phyloP scores from a whole-genome alignment of 2,797 vertebrate species.

The Muraenolepis orangiensis region DNA sequence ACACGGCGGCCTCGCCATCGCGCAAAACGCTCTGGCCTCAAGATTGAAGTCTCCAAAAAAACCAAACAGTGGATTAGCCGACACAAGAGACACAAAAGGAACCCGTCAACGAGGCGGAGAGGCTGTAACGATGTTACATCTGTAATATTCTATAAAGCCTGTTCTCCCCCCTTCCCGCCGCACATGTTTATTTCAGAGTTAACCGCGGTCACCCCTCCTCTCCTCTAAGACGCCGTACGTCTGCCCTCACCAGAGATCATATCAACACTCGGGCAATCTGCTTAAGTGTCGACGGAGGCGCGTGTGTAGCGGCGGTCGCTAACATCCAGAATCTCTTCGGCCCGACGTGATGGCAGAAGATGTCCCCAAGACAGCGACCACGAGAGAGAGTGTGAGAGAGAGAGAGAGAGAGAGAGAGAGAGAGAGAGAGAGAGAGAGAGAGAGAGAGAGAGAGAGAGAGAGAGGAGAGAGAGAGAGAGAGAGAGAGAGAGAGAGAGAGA shows the following conservation, averaged over 20 bases:
- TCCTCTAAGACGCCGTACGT: constrained; percentile 43
- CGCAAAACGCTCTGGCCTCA: constrained; percentile 8
- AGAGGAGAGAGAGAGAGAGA: not conserved
- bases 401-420: not conserved
- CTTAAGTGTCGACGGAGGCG: constrained; percentile 56
- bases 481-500: not conserved
- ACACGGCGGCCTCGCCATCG: constrained; percentile 13
- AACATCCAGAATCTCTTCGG: constrained; percentile 55
- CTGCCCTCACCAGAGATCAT: constrained; percentile 37
- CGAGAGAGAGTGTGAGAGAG: no score
- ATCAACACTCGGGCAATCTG: constrained; percentile 56
- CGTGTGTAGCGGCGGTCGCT: constrained; percentile 59
- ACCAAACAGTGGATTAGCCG: constrained; percentile 3
- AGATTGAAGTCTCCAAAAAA: not conserved
- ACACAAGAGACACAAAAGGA: constrained; percentile 2
- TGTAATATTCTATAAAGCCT: not conserved
- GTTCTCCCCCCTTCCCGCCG: not conserved
- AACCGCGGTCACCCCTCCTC: constrained; percentile 26
- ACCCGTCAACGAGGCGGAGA: constrained; percentile 3
- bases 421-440: not conserved
- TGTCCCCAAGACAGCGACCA: no score
- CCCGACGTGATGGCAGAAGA: constrained; percentile 54
- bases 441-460: not conserved
- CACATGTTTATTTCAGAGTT: constrained; percentile 34
- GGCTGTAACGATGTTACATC: not conserved